Conservation (phyloP, 1,140 invertebrate species). For the Papilio glaucus region DNA sequence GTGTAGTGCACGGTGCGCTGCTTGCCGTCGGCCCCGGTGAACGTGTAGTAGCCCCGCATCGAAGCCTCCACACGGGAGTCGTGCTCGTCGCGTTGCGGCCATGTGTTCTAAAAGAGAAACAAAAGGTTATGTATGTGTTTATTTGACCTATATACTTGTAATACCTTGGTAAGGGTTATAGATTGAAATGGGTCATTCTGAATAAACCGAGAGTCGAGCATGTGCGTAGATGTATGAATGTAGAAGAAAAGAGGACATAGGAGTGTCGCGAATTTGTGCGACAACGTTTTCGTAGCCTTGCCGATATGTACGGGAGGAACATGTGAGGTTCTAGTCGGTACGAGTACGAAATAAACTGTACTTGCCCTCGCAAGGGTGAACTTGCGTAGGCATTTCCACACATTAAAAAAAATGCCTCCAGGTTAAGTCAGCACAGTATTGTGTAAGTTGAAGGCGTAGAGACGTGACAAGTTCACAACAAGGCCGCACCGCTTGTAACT, state of each 20-base stretch:
- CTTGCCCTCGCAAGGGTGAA: too few species aligned
- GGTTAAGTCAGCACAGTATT: too few species aligned
- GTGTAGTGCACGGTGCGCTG: slow-evolving; percentile 85
- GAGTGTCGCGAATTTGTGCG: neutral
- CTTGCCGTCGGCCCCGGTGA: slow-evolving; percentile 86
- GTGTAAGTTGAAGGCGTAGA: neutral
- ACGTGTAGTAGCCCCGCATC: slow-evolving; percentile 84
- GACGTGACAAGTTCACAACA: slow-evolving; percentile 20
- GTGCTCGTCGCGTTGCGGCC: slow-evolving; percentile 55
- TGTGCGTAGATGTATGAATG: neutral
- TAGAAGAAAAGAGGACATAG: neutral
- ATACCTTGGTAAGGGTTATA: too few species aligned
- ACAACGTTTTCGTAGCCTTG: too few species aligned
- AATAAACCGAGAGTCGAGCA: neutral
- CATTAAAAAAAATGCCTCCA: too few species aligned
- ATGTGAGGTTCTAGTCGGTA: too few species aligned
- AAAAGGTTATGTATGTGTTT: neutral
- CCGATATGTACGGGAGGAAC: too few species aligned
- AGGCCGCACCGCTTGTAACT: neutral
- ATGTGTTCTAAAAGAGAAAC: neutral
- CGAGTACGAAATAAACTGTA: too few species aligned
- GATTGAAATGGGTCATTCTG: neutral
- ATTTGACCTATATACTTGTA: neutral
- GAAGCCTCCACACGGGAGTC: slow-evolving; percentile 83
- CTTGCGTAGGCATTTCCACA: too few species aligned